Conservation (phyloP, 2,888 invertebrate species). For the Eucera pruinosa region DNA sequence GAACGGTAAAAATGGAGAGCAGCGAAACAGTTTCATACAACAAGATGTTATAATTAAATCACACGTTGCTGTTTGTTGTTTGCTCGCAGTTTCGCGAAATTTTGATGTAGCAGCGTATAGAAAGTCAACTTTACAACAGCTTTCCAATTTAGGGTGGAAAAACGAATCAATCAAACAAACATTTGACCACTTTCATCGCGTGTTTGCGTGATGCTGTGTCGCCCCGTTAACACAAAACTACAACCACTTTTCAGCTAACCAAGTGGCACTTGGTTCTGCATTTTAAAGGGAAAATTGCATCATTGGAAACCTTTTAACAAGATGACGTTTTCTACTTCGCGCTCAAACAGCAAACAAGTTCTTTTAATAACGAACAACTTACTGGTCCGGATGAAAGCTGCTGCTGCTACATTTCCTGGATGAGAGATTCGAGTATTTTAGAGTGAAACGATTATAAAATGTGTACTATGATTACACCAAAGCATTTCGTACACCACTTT, state of each 20-base stretch:
- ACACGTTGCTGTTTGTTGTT: neutral
- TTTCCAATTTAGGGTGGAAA: slow-evolving; percentile 21
- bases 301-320: slow-evolving; percentile 8
- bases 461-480: no score
- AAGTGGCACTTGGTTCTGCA: slow-evolving; percentile 15
- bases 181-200: slow-evolving; percentile 10
- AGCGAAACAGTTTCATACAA: neutral
- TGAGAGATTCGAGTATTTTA: no score
- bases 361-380: neutral
- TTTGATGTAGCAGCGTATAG: neutral
- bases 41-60: slow-evolving; percentile 17
- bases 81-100: neutral
- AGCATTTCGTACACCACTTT: no score
- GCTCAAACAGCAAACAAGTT: neutral
- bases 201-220: slow-evolving; percentile 17
- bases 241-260: slow-evolving; percentile 19
- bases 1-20: no score
- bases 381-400: neutral
- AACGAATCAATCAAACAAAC: slow-evolving; percentile 26
- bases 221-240: slow-evolving; percentile 3
- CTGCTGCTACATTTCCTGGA: neutral
- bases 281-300: slow-evolving; percentile 7
- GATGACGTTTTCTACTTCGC: neutral
- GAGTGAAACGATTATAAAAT: no score
- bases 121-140: neutral